Percentiles rank a stretch among this genome's conserved stretches.
phyloP scores from a whole-genome alignment of 1,140 invertebrate species.

The Drosophila nikananu region DNA sequence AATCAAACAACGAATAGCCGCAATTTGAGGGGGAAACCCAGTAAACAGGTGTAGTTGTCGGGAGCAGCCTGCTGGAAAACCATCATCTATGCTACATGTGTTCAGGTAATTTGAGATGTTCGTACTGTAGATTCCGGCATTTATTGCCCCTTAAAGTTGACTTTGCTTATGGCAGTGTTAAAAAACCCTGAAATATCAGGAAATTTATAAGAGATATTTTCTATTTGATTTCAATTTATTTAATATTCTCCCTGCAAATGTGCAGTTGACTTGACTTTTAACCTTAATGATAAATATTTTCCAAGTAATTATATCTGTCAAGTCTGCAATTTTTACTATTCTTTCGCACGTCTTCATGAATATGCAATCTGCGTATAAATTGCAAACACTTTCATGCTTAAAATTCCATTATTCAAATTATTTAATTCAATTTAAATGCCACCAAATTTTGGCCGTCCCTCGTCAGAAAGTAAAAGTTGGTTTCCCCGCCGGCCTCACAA shows the following conservation, averaged over 20 bases:
- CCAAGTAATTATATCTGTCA: background rate
- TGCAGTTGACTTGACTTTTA: background rate
- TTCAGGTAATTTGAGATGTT: conserved; percentile 38
- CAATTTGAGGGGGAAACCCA: conserved; percentile 23
- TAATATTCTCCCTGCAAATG: background rate
- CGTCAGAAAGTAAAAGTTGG: conserved; percentile 49
- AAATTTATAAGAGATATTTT: background rate
- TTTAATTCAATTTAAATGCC: conserved; percentile 16
- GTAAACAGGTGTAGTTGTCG: conserved; percentile 20
- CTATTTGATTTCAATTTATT: background rate
- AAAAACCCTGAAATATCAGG: background rate
- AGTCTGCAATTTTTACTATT: background rate
- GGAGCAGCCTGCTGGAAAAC: conserved; percentile 54
- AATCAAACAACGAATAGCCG: conserved; percentile 68
- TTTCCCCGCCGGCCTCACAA: conserved; percentile 19
- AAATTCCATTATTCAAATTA: conserved; percentile 37
- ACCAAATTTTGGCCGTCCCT: conserved; percentile 12
- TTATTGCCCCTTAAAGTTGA: background rate
- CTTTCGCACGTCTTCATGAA: conserved; percentile 2
- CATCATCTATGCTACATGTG: conserved; percentile 44
- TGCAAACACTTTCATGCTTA: conserved; percentile 8
- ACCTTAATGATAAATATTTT: background rate
- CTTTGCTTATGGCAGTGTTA: background rate
- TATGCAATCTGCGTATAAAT: background rate
- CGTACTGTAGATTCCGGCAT: background rate